Evolutionary conservation across 2,113 vertebrate genomes (phyloP).

Genomic region (Crotalus viridis): DNA sequence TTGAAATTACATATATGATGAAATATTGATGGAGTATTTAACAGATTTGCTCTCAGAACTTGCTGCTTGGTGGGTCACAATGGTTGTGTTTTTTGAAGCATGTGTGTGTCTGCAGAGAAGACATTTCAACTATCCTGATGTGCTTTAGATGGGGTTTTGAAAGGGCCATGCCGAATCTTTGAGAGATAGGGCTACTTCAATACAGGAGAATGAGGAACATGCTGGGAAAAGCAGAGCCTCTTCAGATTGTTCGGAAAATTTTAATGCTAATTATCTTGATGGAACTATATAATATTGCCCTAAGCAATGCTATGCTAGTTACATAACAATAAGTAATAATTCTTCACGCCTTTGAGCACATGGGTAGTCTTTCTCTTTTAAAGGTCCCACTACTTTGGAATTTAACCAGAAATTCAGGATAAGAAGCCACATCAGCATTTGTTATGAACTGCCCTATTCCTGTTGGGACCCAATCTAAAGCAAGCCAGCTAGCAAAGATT

Average conservation of each 20-base stretch:
- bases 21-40: not conserved
- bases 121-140: not conserved
- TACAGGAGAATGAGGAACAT: not conserved
- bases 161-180: not conserved
- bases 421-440: conserved; percentile 45
- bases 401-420: conserved; percentile 20
- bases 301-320: not conserved
- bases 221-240: not conserved
- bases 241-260: not conserved
- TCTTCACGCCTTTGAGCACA: not conserved
- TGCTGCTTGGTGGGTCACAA: not conserved
- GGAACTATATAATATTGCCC: not conserved
- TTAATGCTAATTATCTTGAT: not conserved
- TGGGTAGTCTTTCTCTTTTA: not conserved
- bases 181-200: not conserved
- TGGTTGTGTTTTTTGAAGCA: not conserved
- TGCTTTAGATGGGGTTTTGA: not conserved
- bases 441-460: conserved; percentile 39
- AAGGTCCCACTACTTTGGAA: conserved; percentile 14
- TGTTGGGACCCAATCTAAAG: conserved; percentile 46
- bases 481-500: conserved; percentile 34
- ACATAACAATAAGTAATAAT: accelerated
- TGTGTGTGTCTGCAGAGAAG: not conserved
- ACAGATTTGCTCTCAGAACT: not conserved
- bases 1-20: not conserved